Conservation (phyloP, 2,797 vertebrate species). For the Diceros bicornis region DNA sequence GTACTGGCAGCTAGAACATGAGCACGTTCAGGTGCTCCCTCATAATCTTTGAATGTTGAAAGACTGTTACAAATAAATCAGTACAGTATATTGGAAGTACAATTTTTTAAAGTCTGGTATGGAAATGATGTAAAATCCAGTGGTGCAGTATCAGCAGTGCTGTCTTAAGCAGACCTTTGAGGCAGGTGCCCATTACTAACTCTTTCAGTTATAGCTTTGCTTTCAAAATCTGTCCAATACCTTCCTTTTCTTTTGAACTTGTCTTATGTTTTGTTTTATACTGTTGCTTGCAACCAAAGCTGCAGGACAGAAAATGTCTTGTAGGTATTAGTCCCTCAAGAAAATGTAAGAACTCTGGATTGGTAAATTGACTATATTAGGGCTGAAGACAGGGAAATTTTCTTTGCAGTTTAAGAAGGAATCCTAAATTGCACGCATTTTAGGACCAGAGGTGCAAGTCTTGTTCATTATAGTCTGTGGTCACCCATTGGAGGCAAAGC, state of each 20-base stretch:
- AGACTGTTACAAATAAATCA: neutral
- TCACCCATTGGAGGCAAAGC: neutral
- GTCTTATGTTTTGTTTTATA: neutral
- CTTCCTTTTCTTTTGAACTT: neutral
- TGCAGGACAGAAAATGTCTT: neutral
- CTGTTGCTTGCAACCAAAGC: neutral
- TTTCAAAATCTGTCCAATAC: neutral
- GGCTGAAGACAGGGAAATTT: neutral
- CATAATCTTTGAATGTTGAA: neutral
- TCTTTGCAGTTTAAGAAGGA: neutral
- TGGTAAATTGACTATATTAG: neutral
- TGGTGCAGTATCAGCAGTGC: rapidly evolving
- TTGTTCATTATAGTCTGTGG: neutral
- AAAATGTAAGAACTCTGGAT: neutral
- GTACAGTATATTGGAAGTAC: neutral
- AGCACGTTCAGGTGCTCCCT: neutral
- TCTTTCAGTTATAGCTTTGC: neutral
- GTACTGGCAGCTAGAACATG: neutral
- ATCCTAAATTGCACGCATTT: neutral
- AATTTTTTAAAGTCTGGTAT: neutral
- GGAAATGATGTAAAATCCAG: neutral
- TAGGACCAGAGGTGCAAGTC: neutral
- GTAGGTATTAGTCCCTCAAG: neutral
- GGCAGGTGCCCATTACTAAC: neutral
- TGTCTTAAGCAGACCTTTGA: neutral